Conservation (phyloP, 2,797 vertebrate species). For the Falco novaeseelandiae region DNA sequence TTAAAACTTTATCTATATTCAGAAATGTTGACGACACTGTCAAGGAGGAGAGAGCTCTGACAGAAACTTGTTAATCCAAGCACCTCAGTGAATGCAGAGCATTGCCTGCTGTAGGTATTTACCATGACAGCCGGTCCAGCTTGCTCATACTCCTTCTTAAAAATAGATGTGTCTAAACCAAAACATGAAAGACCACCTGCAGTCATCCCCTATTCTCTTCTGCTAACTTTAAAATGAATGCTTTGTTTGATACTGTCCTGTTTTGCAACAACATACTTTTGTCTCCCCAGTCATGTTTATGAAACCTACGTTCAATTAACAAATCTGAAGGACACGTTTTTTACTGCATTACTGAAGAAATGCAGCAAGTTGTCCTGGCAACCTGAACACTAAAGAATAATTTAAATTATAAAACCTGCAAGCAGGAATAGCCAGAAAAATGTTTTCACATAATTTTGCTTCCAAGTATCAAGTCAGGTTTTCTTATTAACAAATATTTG, state of each 20-base stretch:
- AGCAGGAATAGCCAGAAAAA: not conserved
- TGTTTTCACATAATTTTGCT: not conserved
- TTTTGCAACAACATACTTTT: not conserved
- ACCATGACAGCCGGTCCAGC: not conserved
- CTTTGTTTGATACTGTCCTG: not conserved
- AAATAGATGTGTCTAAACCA: not conserved
- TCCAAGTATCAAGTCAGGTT: not conserved
- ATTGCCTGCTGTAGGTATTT: not conserved
- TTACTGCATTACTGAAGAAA: constrained; percentile 1
- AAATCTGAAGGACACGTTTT: constrained; percentile 9
- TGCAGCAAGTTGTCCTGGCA: not conserved
- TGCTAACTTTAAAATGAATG: not conserved
- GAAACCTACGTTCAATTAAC: not conserved
- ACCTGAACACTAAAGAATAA: not conserved
- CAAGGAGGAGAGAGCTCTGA: not conserved
- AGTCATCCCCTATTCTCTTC: not conserved
- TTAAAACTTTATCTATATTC: not conserved
- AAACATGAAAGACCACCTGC: constrained; percentile 29
- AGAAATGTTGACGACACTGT: not conserved
- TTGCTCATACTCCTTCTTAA: not conserved
- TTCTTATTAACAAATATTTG: not conserved
- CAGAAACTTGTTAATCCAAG: not conserved
- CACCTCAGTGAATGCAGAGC: not conserved
- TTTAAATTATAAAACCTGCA: not conserved
- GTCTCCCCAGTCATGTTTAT: not conserved